These are phyloP conservation scores for Panzeria rudis DNA, from an alignment of 2,888 invertebrate species.

Conservation along the genomic window DNA sequence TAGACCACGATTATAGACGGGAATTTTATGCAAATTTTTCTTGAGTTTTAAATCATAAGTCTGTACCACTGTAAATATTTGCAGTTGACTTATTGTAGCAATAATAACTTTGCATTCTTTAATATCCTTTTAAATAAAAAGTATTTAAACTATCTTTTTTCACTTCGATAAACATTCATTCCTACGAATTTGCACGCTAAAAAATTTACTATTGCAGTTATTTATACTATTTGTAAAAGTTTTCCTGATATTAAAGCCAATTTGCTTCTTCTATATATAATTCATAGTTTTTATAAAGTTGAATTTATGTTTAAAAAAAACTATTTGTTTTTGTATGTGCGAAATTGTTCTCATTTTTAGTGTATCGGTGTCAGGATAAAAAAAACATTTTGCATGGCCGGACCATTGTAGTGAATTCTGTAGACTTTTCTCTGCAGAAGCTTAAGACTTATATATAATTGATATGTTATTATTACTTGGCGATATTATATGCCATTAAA, in stretches of 20 bases:
- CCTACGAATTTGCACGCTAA: neutral
- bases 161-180: slow-evolving; percentile 11
- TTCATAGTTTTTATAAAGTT: slow-evolving; percentile 4
- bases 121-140: slow-evolving; percentile 54
- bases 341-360: too few species aligned
- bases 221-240: slow-evolving; percentile 34
- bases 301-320: neutral
- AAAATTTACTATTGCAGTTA: slow-evolving; percentile 35
- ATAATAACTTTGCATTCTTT: slow-evolving; percentile 47
- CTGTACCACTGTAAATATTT: slow-evolving; percentile 8
- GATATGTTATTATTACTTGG: too few species aligned
- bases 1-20: slow-evolving; percentile 45
- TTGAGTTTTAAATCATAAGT: slow-evolving; percentile 42
- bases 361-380: neutral
- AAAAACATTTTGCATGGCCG: neutral
- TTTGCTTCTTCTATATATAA: slow-evolving; percentile 13
- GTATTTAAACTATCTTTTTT: slow-evolving; percentile 28
- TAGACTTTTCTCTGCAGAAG: neutral
- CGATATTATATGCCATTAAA: too few species aligned
- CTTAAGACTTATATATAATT: neutral
- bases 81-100: slow-evolving; percentile 44
- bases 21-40: slow-evolving; percentile 71
- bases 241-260: slow-evolving; percentile 37
- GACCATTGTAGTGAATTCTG: neutral
- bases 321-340: neutral